phyloP scores from a whole-genome alignment of 2,113 vertebrate species.

The Platichthys stellatus region DNA sequence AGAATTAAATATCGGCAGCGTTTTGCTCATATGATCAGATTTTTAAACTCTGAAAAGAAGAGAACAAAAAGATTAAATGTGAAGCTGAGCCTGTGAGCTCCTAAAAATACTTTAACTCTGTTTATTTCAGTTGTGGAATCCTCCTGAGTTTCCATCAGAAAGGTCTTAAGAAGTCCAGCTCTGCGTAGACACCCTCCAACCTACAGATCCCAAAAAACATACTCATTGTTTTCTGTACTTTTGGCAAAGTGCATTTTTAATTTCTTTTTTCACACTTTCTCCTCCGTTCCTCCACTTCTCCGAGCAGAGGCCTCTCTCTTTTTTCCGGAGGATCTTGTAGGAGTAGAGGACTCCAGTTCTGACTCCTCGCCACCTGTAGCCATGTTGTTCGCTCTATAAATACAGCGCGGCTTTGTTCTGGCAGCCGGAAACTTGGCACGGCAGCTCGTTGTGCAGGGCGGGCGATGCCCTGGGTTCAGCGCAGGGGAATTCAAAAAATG shows the following conservation, averaged over 20 bases:
- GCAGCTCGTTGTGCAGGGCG: slow-evolving; percentile 34
- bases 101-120: slow-evolving; percentile 25
- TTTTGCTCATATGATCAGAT: neutral
- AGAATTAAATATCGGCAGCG: neutral
- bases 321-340: slow-evolving; percentile 73
- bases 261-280: slow-evolving; percentile 44
- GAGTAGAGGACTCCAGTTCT: slow-evolving; percentile 67
- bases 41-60: slow-evolving; percentile 1
- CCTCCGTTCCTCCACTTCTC: slow-evolving; percentile 49
- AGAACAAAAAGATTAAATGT: slow-evolving; percentile 2
- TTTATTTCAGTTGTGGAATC: slow-evolving; percentile 22
- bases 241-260: slow-evolving; percentile 54
- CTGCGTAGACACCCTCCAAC: slow-evolving; percentile 37
- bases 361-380: slow-evolving; percentile 76
- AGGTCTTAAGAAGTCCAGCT: slow-evolving; percentile 44
- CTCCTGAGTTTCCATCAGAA: slow-evolving; percentile 27
- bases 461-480: slow-evolving; percentile 55
- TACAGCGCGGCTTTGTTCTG: slow-evolving; percentile 64
- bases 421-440: slow-evolving; percentile 67
- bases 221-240: slow-evolving; percentile 42
- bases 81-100: slow-evolving; percentile 21
- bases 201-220: slow-evolving; percentile 28
- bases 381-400: slow-evolving; percentile 69
- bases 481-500: slow-evolving; percentile 47
- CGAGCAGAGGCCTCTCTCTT: slow-evolving; percentile 63